Evolutionary conservation across 2,888 invertebrate genomes (phyloP), one percentile per base, ranked within the genome.

Genomic region (Plagodis pulveraria): DNA sequence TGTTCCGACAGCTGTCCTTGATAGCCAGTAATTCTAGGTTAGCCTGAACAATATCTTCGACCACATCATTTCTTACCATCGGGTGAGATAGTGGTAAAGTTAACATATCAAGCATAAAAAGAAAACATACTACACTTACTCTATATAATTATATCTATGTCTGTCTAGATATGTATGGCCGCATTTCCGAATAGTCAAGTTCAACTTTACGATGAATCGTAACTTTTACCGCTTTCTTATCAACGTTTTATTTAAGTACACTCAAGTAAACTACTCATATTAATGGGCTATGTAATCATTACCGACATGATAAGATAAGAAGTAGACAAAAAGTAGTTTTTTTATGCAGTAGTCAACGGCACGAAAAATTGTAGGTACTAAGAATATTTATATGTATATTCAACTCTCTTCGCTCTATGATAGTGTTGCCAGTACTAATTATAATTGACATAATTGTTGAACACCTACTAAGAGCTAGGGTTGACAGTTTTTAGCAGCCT

Each of bases 401-500:
- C 22, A 67, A 61, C 56, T 57, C 64, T 67, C 61, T 67, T 70
- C 61, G 63, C 70, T 63, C 67, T 64, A 57, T 57, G 61, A 64
- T 65, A 69, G 70, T 69, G 72, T 72, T 75, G 66, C 69, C 67
- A 79, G 66, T 68, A 53, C 62, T 81, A 82, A 86, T 84, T 78
- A 77, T 74, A 78, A 84, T 79, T 79, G 82, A 80, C 73, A 68
- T 77, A 74, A 81, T 80, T 73, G 66, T 70, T 72, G 67, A 5
- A 36, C 48, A 36, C 44, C 44, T 36, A 49, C 44, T 45, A 43
- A 41, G 8, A n/a, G 12, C 11, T 48, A 62, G 62, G 50, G 54
- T 54, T 57, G 50, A 33, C 47, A 56, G 22, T 22, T 2, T 22
- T 22, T 22, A 2, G 22, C 22, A 22, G 4, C 4, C 22, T 22